These are phyloP conservation scores for Endomychus coccineus DNA, from an alignment of 2,888 invertebrate genomes.

Conservation along the genomic window DNA sequence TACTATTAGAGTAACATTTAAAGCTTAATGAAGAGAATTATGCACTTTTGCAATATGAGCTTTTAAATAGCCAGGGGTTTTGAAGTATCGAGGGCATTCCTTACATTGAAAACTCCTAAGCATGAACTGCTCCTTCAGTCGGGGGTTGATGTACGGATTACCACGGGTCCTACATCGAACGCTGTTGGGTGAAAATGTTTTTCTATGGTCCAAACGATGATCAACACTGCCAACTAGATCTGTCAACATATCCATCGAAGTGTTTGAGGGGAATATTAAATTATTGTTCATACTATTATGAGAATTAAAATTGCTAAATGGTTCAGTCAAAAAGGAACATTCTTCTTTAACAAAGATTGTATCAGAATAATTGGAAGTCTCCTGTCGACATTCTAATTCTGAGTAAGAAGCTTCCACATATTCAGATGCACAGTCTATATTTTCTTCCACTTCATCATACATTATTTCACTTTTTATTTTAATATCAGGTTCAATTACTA, in stretches of 20 bases:
- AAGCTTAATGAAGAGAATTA: conserved; percentile 19
- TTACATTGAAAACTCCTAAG: conserved; percentile 39
- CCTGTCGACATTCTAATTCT: no score
- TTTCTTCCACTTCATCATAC: conserved; percentile 22
- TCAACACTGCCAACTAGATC: conserved; percentile 30
- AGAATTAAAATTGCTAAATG: no score
- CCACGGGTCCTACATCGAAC: conserved; percentile 37
- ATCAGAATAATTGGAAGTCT: no score
- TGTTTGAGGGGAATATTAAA: no score
- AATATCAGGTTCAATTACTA: conserved; percentile 37
- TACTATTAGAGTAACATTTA: conserved; percentile 4
- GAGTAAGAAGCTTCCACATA: conserved; percentile 21
- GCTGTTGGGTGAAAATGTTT: conserved; percentile 29
- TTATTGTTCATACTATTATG: not conserved
- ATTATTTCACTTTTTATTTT: conserved; percentile 30
- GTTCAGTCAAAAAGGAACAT: no score
- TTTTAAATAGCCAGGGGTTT: conserved; percentile 42
- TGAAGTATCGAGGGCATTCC: conserved; percentile 40
- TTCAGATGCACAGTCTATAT: conserved; percentile 2
- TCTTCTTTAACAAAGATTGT: no score
- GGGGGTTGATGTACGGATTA: conserved; percentile 41
- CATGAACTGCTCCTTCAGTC: conserved; percentile 39
- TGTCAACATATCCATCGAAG: conserved; percentile 29
- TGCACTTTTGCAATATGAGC: conserved; percentile 42
- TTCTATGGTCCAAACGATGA: no score